Evolutionary conservation across 2,797 vertebrate species (phyloP).

Genomic region (Coracias cyanogaster): DNA sequence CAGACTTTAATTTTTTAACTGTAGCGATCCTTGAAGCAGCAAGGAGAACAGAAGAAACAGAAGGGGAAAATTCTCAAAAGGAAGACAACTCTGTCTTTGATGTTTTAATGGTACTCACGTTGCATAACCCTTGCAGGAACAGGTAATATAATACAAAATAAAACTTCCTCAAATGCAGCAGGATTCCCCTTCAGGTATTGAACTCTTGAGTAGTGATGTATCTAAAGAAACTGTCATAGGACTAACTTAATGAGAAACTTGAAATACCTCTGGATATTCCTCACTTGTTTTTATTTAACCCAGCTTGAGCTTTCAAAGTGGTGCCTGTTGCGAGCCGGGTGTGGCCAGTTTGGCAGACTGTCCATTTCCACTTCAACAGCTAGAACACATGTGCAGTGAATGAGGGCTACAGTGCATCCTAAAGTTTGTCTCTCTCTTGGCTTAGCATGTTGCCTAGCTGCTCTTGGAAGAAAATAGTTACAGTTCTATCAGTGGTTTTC

Average conservation of each 20-base stretch:
- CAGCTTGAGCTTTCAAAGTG: not conserved
- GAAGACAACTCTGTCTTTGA: slow-evolving; percentile 65
- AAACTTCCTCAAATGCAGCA: not conserved
- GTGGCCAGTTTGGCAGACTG: not conserved
- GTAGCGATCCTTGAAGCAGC: slow-evolving; percentile 72
- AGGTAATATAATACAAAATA: slow-evolving; percentile 20
- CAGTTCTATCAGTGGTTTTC: not conserved
- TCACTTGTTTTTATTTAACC: not conserved
- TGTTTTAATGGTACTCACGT: slow-evolving; percentile 27
- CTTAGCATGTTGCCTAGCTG: not conserved
- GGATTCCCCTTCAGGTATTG: not conserved
- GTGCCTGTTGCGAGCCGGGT: not conserved
- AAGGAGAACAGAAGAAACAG: slow-evolving; percentile 65
- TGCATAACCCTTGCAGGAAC: slow-evolving; percentile 5
- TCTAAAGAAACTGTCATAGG: not conserved
- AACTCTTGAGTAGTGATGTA: not conserved
- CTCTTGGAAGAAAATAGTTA: not conserved
- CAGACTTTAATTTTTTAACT: slow-evolving; percentile 71
- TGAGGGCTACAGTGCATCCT: not conserved
- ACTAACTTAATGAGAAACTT: not conserved
- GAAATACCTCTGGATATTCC: not conserved
- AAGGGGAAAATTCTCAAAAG: slow-evolving; percentile 62
- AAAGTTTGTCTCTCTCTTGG: not conserved
- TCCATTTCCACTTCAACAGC: not conserved
- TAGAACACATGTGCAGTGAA: not conserved